Evolutionary conservation across 2,888 invertebrate species (phyloP).

Genomic region (Amitus sp.): DNA sequence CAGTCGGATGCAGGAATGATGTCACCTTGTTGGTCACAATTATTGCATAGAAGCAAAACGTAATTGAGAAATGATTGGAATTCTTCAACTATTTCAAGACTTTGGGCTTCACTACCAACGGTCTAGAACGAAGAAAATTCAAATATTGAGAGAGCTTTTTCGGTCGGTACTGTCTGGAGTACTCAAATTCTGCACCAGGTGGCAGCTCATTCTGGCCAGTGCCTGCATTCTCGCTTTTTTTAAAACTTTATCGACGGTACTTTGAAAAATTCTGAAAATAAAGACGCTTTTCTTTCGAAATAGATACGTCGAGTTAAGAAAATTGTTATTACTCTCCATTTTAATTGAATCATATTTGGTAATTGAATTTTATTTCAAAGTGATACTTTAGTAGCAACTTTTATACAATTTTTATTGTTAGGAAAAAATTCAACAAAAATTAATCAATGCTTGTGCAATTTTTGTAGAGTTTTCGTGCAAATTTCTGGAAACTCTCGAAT

Average conservation of each 20-base stretch:
- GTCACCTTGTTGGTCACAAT: neutral
- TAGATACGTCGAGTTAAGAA: neutral
- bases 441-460: too few species aligned
- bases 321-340: neutral
- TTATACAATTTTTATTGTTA: too few species aligned
- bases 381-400: too few species aligned
- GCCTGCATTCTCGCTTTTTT: too few species aligned
- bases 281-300: too few species aligned
- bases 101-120: too few species aligned
- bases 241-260: conserved; percentile 26
- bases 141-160: conserved; percentile 4
- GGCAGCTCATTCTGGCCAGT: conserved; percentile 17
- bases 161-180: conserved; percentile 25
- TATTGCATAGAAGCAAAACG: neutral
- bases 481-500: too few species aligned
- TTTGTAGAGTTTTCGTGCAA: too few species aligned
- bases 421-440: too few species aligned
- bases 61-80: neutral
- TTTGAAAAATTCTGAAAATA: neutral
- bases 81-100: neutral
- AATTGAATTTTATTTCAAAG: too few species aligned
- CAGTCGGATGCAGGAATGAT: neutral
- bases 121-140: conserved; percentile 14
- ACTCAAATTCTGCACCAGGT: conserved; percentile 16
- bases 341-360: too few species aligned